Evolutionary conservation across 2,797 vertebrate species (phyloP).

Genomic region (Phataginus tricuspis): DNA sequence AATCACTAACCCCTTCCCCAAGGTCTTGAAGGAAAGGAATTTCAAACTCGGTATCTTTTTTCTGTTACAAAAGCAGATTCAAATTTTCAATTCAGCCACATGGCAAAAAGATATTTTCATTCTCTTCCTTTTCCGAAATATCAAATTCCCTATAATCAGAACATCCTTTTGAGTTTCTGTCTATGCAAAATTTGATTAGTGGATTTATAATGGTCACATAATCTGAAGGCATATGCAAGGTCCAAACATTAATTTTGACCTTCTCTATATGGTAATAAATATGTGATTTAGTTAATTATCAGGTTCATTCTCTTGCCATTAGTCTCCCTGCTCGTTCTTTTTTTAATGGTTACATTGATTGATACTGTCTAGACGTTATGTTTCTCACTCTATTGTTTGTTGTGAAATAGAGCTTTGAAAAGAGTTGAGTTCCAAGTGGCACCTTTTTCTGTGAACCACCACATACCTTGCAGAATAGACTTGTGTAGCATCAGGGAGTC

Average conservation of each 20-base stretch:
- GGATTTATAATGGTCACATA: neutral
- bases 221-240: neutral
- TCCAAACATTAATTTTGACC: neutral
- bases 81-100: conserved; percentile 40
- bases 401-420: neutral
- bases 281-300: neutral
- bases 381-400: neutral
- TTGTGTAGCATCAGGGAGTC: neutral
- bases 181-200: neutral
- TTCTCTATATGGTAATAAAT: neutral
- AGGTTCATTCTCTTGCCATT: neutral
- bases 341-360: conserved; percentile 20
- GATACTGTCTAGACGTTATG: conserved; percentile 53
- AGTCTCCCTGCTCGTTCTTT: neutral
- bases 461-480: neutral
- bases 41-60: neutral
- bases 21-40: neutral
- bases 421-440: neutral
- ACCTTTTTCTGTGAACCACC: neutral
- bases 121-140: neutral
- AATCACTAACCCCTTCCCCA: neutral
- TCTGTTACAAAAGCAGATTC: conserved; percentile 19
- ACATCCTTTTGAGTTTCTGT: neutral
- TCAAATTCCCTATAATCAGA: conserved; percentile 20
- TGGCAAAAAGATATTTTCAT: conserved; percentile 23